These are phyloP conservation scores for Marcusenius ussheri DNA, from an alignment of 2,113 vertebrate species.

Conservation along the genomic window DNA sequence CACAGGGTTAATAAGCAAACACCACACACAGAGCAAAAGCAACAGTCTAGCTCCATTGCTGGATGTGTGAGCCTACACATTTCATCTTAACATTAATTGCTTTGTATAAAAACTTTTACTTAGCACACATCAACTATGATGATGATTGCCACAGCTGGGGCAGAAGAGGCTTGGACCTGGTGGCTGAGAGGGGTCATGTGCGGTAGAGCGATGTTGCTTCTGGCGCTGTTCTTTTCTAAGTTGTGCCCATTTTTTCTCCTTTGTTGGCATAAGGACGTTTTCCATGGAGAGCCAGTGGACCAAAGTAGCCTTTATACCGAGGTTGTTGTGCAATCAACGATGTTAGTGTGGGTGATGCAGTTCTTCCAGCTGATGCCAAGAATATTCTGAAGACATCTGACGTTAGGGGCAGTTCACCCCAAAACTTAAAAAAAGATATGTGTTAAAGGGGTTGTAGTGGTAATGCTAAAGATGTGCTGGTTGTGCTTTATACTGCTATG, in stretches of 20 bases:
- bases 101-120: too few species aligned
- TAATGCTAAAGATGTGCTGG: too few species aligned
- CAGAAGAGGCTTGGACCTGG: not conserved
- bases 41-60: not conserved
- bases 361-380: not conserved
- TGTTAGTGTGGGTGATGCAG: not conserved
- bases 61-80: too few species aligned
- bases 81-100: too few species aligned
- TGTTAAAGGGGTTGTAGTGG: too few species aligned
- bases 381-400: not conserved
- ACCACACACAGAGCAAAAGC: not conserved
- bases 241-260: not conserved
- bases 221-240: not conserved
- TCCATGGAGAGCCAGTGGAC: not conserved
- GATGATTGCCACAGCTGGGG: not conserved
- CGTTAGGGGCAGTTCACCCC: not conserved
- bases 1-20: too few species aligned
- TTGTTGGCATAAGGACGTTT: not conserved
- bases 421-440: too few species aligned
- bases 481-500: too few species aligned
- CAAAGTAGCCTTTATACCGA: not conserved
- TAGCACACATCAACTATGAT: too few species aligned
- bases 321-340: not conserved
- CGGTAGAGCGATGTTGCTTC: not conserved
- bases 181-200: not conserved